Percentiles rank a stretch among this genome's conserved stretches.
Conservation (phyloP, 1,140 invertebrate species). For the Euwallacea fornicatus region DNA sequence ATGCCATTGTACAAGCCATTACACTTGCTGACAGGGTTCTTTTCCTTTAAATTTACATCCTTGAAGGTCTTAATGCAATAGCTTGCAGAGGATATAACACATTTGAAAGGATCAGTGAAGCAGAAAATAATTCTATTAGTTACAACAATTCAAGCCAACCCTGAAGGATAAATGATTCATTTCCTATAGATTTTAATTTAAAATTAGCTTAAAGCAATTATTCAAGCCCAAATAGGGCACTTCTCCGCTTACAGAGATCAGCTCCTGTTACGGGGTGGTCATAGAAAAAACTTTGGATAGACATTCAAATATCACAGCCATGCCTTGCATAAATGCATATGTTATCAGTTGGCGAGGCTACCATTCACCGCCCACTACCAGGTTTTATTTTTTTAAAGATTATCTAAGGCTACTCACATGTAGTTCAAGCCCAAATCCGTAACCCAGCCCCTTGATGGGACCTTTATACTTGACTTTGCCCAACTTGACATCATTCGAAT, state of each 20-base stretch:
- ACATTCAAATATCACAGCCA: too few species aligned
- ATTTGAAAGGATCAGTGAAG: too few species aligned
- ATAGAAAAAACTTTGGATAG: too few species aligned
- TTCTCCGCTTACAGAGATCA: too few species aligned
- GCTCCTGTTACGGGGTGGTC: too few species aligned
- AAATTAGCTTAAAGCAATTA: not conserved
- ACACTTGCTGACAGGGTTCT: conserved; percentile 47
- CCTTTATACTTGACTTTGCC: conserved; percentile 59
- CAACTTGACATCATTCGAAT: conserved; percentile 48
- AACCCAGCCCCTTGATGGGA: conserved; percentile 57
- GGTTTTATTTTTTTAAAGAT: not conserved
- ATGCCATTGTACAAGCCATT: conserved; percentile 48
- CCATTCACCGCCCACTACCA: not conserved
- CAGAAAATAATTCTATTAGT: too few species aligned
- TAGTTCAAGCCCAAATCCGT: conserved; percentile 61
- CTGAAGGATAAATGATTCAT: conserved; percentile 5
- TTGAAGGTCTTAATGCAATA: too few species aligned
- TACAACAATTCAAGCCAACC: not conserved
- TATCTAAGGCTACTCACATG: conserved; percentile 54
- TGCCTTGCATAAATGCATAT: too few species aligned
- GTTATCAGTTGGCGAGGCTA: too few species aligned
- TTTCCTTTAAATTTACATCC: conserved; percentile 43
- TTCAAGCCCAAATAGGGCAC: not conserved
- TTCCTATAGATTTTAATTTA: not conserved
- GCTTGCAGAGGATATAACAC: too few species aligned